These are phyloP conservation scores for Apantesis nais DNA, from an alignment of 2,888 invertebrate species.

Conservation along the genomic window DNA sequence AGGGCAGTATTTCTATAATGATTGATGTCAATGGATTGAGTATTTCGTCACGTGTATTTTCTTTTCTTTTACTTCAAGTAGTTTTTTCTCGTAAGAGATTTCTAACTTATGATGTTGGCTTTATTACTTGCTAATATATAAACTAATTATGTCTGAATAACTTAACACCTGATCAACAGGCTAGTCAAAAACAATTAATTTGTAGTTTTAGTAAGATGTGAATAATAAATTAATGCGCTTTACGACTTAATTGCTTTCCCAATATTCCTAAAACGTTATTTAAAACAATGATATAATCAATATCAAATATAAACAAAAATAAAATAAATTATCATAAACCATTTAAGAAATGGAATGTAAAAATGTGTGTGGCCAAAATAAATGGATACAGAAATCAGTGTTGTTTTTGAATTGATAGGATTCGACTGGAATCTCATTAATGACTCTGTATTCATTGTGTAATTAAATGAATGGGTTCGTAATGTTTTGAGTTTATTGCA, in stretches of 20 bases:
- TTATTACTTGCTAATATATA: no score
- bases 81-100: no score
- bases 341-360: slow-evolving; percentile 29
- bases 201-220: no score
- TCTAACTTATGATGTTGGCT: no score
- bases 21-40: no score
- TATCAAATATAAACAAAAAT: neutral
- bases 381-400: slow-evolving; percentile 47
- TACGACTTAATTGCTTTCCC: neutral
- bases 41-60: no score
- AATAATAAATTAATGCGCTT: neutral
- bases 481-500: slow-evolving; percentile 2
- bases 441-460: slow-evolving; percentile 21
- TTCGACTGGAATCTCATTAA: slow-evolving; percentile 59
- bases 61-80: no score
- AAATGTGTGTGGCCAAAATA: slow-evolving; percentile 36
- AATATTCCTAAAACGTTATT: neutral
- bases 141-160: no score
- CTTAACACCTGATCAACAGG: no score
- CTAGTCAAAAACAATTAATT: no score
- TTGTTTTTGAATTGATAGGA: slow-evolving; percentile 52
- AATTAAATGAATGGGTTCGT: slow-evolving; percentile 24
- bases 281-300: neutral
- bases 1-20: no score
- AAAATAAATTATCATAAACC: slow-evolving; percentile 24